Evolutionary conservation across 2,113 vertebrate species (phyloP), one percentile per base, ranked within the genome.

Genomic region (Amphiprion percula): DNA sequence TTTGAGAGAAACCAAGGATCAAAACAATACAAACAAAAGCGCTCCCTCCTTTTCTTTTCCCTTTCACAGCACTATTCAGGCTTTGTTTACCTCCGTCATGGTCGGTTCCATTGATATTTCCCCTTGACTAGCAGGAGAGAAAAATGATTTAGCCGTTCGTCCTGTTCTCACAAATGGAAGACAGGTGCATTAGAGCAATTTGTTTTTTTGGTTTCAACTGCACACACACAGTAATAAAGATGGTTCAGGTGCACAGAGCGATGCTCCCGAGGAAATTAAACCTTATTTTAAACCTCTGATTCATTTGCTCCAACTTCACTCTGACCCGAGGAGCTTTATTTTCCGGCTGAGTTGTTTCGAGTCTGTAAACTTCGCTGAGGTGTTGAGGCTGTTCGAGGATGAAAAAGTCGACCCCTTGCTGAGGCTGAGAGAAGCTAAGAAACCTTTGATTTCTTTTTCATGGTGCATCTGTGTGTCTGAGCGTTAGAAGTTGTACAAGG

Each of bases 1-100:
- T 67, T 70, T 30, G 21, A 75, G 41, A 79, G 21, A 56, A 64
- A 64, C 0, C 0, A 71, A 4, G 46, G 26, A 73, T 67, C 33
- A 82, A 64, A 80, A 60, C 17, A 44, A 70, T 21, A 60, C 52
- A 60, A 67, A 87, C 33, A 69, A 78, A 24, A 56, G 56, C 2
- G 24, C 23, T 54, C 26, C 23, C 7, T 71, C 41, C 17, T 59
- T 66, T 67, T 78, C 6, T 2, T 64, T 44, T 30, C 49, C 55
- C 47, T 55, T 26, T 55, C 46, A 55, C 58, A 47, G 52, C 17
- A 61, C 41, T 2, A 19, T 37, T 66, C 10, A 61, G 54, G 46
- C 23, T 47, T 68, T 77, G 52, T 83, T 80, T 87, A 60, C 55
- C 50, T 75, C 44, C 0, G 17, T 46, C 0, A 10, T 7, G 60